A percentile compares a stretch with the other conserved stretches of the same genome.
phyloP scores from a whole-genome alignment of 2,888 invertebrate genomes.

The Tachina grossa region DNA sequence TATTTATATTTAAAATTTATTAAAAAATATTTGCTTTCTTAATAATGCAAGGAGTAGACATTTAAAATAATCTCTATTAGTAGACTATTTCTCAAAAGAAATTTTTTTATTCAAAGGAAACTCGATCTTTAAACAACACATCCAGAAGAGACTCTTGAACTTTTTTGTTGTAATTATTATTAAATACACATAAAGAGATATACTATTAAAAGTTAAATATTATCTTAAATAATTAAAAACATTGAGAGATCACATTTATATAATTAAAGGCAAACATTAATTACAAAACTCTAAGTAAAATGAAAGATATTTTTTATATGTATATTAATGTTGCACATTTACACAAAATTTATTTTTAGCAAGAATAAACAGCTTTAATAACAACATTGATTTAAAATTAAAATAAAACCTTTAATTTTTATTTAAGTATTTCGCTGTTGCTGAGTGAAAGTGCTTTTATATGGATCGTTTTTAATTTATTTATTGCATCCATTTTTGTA shows the following conservation, averaged over 20 bases:
- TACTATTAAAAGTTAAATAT: slow-evolving; percentile 14
- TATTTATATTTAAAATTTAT: too few species aligned
- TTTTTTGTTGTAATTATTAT: not conserved
- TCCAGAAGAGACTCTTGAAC: slow-evolving; percentile 40
- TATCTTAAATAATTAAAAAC: slow-evolving; percentile 1
- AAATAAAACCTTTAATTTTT: slow-evolving; percentile 43
- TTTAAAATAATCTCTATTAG: too few species aligned
- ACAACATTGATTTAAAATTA: slow-evolving; percentile 39
- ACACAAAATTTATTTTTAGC: not conserved
- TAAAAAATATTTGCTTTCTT: too few species aligned
- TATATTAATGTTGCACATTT: not conserved
- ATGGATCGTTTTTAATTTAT: not conserved
- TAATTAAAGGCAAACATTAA: slow-evolving; percentile 3
- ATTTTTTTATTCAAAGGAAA: not conserved
- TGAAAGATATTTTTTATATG: not conserved
- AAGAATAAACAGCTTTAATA: slow-evolving; percentile 34
- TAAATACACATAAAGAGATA: not conserved
- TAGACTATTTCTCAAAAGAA: not conserved
- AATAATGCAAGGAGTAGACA: too few species aligned
- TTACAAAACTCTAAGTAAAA: not conserved
- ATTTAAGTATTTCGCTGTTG: slow-evolving; percentile 11
- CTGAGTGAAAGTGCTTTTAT: not conserved
- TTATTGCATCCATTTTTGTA: slow-evolving; percentile 16
- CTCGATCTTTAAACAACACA: not conserved
- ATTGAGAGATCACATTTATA: slow-evolving; percentile 7